Conservation (phyloP, 2,113 vertebrate genomes). For the Rhinolophus sinicus region DNA sequence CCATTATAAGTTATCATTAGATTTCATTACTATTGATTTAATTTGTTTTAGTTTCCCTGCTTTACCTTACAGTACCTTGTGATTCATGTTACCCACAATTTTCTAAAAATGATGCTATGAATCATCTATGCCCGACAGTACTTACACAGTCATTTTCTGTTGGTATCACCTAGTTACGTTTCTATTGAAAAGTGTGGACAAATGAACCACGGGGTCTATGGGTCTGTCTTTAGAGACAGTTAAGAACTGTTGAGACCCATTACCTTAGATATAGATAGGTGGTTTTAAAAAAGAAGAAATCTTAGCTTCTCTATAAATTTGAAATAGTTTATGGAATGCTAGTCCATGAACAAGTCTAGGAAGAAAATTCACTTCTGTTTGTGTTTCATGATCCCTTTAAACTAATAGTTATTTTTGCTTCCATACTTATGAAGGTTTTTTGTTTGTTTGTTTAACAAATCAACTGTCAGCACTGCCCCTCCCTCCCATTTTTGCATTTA, state of each 20-base stretch:
- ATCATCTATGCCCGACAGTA: neutral
- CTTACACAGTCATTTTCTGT: neutral
- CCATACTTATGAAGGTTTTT: neutral
- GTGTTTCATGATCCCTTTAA: neutral
- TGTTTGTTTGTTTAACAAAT: neutral
- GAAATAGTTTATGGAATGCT: neutral
- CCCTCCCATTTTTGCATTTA: neutral
- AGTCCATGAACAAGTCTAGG: neutral
- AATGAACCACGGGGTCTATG: neutral
- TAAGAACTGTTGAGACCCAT: neutral
- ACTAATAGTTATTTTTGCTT: conserved; percentile 25
- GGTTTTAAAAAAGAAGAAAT: neutral
- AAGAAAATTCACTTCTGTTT: conserved; percentile 31
- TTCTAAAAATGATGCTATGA: neutral
- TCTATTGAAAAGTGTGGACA: neutral
- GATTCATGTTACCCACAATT: neutral
- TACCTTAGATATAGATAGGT: neutral
- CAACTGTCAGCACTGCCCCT: neutral
- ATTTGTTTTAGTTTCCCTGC: neutral
- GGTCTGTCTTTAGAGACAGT: neutral
- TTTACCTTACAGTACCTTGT: neutral
- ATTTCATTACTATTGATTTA: neutral
- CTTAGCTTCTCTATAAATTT: neutral
- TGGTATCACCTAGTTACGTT: neutral
- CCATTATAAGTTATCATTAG: conserved; percentile 9